phyloP scores from a whole-genome alignment of 2,113 vertebrate genomes.

The Tauraco erythrolophus region DNA sequence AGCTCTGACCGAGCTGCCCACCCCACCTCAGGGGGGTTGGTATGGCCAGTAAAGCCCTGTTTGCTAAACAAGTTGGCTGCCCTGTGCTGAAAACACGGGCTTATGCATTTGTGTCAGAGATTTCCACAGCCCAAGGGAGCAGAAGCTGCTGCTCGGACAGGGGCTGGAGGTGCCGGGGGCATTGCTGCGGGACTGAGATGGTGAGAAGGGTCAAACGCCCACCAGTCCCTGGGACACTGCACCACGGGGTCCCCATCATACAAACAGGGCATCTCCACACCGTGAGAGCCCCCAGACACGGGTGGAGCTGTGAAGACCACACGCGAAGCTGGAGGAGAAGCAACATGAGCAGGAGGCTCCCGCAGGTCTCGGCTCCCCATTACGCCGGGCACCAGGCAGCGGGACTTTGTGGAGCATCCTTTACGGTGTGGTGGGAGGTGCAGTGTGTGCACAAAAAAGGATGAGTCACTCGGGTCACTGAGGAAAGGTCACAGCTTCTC shows the following conservation, averaged over 20 bases:
- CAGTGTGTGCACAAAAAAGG: background rate
- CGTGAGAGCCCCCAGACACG: accelerated
- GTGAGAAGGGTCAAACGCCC: background rate
- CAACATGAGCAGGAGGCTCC: background rate
- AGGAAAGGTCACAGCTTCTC: conserved; percentile 25
- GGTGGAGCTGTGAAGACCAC: accelerated
- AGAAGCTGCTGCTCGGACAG: background rate
- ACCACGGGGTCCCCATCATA: accelerated
- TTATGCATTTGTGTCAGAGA: background rate
- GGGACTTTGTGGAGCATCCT: background rate
- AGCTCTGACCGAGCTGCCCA: background rate
- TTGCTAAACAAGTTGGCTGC: background rate
- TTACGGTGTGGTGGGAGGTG: accelerated
- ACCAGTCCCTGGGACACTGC: background rate
- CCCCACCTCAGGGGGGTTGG: background rate
- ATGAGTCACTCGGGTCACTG: conserved; percentile 50
- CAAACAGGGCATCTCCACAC: background rate
- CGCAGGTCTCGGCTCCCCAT: accelerated
- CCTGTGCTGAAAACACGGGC: background rate
- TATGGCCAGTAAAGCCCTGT: background rate
- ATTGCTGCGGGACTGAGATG: background rate
- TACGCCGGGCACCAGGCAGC: accelerated
- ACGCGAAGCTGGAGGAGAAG: background rate
- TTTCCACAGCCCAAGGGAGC: background rate
- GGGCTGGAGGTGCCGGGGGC: background rate